These are phyloP conservation scores for Dryomyza anilis DNA, from an alignment of 2,888 invertebrate species.

Conservation along the genomic window DNA sequence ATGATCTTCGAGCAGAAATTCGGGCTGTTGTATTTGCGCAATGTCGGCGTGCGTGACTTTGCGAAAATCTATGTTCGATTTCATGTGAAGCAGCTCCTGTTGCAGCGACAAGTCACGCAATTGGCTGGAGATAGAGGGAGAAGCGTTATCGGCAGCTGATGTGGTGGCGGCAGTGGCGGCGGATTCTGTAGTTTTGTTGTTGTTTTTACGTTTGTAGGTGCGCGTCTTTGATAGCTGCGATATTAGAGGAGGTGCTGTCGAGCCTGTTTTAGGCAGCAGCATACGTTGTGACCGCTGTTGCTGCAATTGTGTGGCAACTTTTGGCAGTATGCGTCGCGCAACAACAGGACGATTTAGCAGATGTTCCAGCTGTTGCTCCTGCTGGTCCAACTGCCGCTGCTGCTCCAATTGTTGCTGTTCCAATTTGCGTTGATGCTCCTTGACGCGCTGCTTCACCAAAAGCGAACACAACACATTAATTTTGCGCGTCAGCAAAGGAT, in stretches of 20 bases:
- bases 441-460: slow-evolving; percentile 53
- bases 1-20: slow-evolving; percentile 45
- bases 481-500: slow-evolving; percentile 57
- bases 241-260: neutral
- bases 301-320: neutral
- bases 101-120: slow-evolving; percentile 33
- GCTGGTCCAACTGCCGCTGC: slow-evolving; percentile 14
- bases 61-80: slow-evolving; percentile 50
- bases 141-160: neutral
- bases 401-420: slow-evolving; percentile 17
- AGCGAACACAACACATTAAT: slow-evolving; percentile 56
- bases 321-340: slow-evolving; percentile 6
- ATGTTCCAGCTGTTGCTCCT: neutral
- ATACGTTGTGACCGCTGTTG: neutral
- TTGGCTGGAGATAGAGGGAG: neutral
- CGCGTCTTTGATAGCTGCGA: neutral
- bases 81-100: slow-evolving; percentile 39
- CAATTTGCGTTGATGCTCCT: slow-evolving; percentile 42
- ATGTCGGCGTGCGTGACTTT: slow-evolving; percentile 47
- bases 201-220: neutral
- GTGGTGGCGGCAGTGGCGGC: neutral
- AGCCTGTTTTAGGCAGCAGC: neutral
- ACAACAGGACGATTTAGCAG: slow-evolving; percentile 17
- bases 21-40: slow-evolving; percentile 50
- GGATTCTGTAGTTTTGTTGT: neutral